phyloP scores from a whole-genome alignment of 1,140 invertebrate genomes.

The Plodia interpunctella region DNA sequence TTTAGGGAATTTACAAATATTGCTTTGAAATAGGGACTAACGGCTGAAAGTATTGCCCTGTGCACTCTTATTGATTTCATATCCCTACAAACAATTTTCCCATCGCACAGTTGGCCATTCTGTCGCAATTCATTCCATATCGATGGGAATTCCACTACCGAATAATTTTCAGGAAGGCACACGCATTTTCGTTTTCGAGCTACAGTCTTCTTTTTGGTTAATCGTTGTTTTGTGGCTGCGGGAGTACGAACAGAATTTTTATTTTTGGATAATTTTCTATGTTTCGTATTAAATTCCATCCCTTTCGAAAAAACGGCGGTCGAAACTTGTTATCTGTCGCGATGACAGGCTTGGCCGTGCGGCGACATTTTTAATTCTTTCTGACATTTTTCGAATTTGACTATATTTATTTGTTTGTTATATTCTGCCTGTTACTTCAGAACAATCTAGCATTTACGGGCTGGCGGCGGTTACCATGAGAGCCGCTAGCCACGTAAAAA shows the following conservation, averaged over 20 bases:
- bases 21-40: conserved; percentile 83
- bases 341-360: conserved; percentile 48
- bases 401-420: not conserved
- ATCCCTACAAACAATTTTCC: conserved; percentile 78
- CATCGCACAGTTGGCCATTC: conserved; percentile 79
- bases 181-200: conserved; percentile 70
- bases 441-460: too few relatives aligned
- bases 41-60: conserved; percentile 80
- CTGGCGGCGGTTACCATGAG: too few relatives aligned
- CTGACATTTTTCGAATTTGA: conserved; percentile 13
- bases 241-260: conserved; percentile 72
- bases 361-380: conserved; percentile 54
- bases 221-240: conserved; percentile 55
- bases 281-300: conserved; percentile 76
- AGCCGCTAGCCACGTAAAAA: too few relatives aligned
- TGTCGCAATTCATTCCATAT: conserved; percentile 81
- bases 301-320: conserved; percentile 74
- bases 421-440: conserved; percentile 13
- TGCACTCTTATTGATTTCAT: conserved; percentile 81
- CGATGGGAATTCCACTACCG: conserved; percentile 78
- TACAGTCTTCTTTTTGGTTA: conserved; percentile 64
- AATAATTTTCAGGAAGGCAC: conserved; percentile 71
- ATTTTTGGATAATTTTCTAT: conserved; percentile 74
- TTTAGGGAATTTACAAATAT: conserved; percentile 81
- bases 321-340: conserved; percentile 70